Evolutionary conservation across 2,888 invertebrate species (phyloP).

Genomic region (Netelia fuscicornis): DNA sequence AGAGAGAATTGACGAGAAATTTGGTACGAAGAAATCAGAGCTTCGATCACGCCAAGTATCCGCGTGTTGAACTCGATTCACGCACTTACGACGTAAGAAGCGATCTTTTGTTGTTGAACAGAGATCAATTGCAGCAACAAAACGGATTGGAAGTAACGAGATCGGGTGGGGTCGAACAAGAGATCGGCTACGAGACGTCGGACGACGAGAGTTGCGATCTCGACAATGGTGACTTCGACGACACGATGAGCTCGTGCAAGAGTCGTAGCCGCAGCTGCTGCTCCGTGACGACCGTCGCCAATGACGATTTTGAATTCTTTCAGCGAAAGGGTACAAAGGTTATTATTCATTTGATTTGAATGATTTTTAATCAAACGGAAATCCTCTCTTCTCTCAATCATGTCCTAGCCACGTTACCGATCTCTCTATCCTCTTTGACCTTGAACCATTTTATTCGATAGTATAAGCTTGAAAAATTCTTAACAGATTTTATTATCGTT

Average conservation of each 20-base stretch:
- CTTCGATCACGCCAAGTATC: slow-evolving; percentile 78
- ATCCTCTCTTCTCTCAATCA: slow-evolving; percentile 14
- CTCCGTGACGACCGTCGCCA: slow-evolving; percentile 88
- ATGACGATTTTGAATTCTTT: slow-evolving; percentile 88
- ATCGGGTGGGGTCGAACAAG: slow-evolving; percentile 71
- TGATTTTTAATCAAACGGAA: slow-evolving; percentile 11
- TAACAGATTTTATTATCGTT: too few species aligned
- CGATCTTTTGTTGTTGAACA: slow-evolving; percentile 68
- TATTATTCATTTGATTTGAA: slow-evolving; percentile 55
- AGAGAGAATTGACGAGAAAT: slow-evolving; percentile 66
- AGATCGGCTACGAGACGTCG: slow-evolving; percentile 80
- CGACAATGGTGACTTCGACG: slow-evolving; percentile 81
- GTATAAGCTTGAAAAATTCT: too few species aligned
- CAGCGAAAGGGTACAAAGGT: slow-evolving; percentile 84
- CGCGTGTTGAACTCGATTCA: slow-evolving; percentile 75
- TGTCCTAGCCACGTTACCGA: background rate
- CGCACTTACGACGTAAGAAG: slow-evolving; percentile 80
- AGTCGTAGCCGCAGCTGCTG: slow-evolving; percentile 85
- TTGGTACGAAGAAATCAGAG: slow-evolving; percentile 80
- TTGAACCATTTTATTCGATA: background rate
- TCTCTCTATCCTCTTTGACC: background rate
- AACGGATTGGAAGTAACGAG: slow-evolving; percentile 56
- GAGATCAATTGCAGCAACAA: slow-evolving; percentile 66
- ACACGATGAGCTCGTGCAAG: slow-evolving; percentile 84
- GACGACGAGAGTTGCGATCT: slow-evolving; percentile 82